phyloP scores from a whole-genome alignment of 2,888 invertebrate genomes.

The Drosophila anomelani region DNA sequence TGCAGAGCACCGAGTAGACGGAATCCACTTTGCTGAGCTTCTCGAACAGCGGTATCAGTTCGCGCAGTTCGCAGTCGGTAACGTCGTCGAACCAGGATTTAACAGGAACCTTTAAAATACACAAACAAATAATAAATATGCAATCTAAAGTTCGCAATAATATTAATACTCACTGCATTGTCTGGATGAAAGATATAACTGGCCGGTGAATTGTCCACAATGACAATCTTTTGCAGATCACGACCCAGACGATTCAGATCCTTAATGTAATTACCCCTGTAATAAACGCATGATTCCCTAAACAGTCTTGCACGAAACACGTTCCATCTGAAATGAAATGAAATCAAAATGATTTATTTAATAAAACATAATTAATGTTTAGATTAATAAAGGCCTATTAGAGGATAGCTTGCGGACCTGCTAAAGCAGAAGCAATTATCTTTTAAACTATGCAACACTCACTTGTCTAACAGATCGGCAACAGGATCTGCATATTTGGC shows the following conservation, averaged over 20 bases:
- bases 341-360: not conserved
- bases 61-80: constrained; percentile 97
- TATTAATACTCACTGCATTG: constrained; percentile 97
- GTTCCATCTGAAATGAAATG: constrained; percentile 90
- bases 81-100: constrained; percentile 99
- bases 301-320: constrained; percentile 98
- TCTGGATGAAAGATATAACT: constrained; percentile 99
- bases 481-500: constrained; percentile 99
- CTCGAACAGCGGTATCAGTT: constrained; percentile 99
- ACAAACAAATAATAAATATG: not conserved
- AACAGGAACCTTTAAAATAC: constrained; percentile 93
- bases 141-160: constrained; percentile 84
- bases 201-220: constrained; percentile 99
- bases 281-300: constrained; percentile 99
- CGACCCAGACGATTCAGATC: constrained; percentile 99
- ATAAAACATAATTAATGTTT: too few species aligned
- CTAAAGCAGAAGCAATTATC: not conserved
- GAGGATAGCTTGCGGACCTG: too few species aligned
- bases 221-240: constrained; percentile 97
- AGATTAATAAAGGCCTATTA: too few species aligned
- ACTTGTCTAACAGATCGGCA: constrained; percentile 97
- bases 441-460: constrained; percentile 58
- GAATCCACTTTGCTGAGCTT: constrained; percentile 98
- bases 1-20: constrained; percentile 97
- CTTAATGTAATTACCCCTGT: constrained; percentile 99